Evolutionary conservation across 2,888 invertebrate species (phyloP).

Genomic region (Teleiodes luculella): DNA sequence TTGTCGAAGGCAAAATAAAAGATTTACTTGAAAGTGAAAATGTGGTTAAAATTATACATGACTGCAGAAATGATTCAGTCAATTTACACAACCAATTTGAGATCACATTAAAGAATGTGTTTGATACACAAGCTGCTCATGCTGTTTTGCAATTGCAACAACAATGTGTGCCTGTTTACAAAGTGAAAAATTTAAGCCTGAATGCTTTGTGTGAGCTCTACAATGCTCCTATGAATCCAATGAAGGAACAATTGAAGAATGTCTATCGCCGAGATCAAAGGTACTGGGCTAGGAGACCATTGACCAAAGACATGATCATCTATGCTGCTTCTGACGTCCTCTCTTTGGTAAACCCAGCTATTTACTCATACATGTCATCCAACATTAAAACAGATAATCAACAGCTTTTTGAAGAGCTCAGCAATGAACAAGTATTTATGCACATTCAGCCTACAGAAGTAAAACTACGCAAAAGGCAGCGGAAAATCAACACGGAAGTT

Average conservation of each 20-base stretch:
- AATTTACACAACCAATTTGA: constrained; percentile 92
- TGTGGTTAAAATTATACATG: constrained; percentile 94
- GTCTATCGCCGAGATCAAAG: constrained; percentile 91
- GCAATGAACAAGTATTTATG: constrained; percentile 92
- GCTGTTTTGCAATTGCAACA: constrained; percentile 94
- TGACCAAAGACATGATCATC: constrained; percentile 93
- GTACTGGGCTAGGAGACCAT: constrained; percentile 92
- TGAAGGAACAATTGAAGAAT: constrained; percentile 93
- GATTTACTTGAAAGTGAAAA: constrained; percentile 87
- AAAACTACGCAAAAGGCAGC: constrained; percentile 90
- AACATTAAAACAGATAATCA: constrained; percentile 85
- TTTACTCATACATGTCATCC: constrained; percentile 83
- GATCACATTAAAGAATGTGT: constrained; percentile 89
- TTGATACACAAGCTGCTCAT: constrained; percentile 96
- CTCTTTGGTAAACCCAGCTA: constrained; percentile 90
- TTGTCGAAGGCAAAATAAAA: constrained; percentile 87
- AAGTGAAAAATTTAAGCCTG: constrained; percentile 94
- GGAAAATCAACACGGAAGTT: constrained; percentile 94
- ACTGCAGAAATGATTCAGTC: constrained; percentile 93
- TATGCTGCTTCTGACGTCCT: constrained; percentile 94
- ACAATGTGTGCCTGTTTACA: constrained; percentile 93
- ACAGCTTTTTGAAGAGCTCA: constrained; percentile 87
- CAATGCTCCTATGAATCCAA: constrained; percentile 91
- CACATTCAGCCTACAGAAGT: constrained; percentile 92
- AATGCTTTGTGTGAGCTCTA: constrained; percentile 95